Evolutionary conservation across 1,140 invertebrate genomes (phyloP).

Genomic region (Heliconius hermathena): DNA sequence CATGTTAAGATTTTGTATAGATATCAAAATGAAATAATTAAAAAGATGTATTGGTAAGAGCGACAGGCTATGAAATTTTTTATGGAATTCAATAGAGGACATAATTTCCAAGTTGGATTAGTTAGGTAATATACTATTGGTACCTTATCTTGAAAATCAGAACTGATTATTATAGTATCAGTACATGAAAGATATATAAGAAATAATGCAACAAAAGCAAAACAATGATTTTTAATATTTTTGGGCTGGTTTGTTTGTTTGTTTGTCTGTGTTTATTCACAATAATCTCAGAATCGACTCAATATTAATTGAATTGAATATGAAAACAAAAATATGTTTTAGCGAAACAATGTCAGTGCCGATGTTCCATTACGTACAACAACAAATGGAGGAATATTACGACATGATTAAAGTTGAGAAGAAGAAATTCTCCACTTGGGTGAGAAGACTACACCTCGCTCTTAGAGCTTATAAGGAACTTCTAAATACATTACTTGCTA

Average conservation of each 20-base stretch:
- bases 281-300: no score
- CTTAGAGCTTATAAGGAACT: constrained; percentile 86
- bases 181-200: no score
- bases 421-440: constrained; percentile 92
- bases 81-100: constrained; percentile 97
- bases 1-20: no score
- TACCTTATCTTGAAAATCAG: no score
- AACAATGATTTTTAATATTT: no score
- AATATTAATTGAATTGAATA: no score
- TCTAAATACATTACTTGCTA: constrained; percentile 88
- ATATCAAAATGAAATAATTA: no score
- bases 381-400: constrained; percentile 93
- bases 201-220: no score
- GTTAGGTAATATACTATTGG: constrained; percentile 85
- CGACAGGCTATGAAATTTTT: constrained; percentile 94
- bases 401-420: constrained; percentile 95
- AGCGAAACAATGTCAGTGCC: constrained; percentile 94
- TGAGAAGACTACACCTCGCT: constrained; percentile 90
- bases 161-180: no score
- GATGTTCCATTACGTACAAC: constrained; percentile 96
- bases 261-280: no score
- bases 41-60: constrained; percentile 86
- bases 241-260: no score
- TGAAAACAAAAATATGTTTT: constrained; percentile 38
- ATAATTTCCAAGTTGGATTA: constrained; percentile 92